These are phyloP conservation scores for Melanotus villosus DNA, from an alignment of 2,888 invertebrate species.

Conservation along the genomic window DNA sequence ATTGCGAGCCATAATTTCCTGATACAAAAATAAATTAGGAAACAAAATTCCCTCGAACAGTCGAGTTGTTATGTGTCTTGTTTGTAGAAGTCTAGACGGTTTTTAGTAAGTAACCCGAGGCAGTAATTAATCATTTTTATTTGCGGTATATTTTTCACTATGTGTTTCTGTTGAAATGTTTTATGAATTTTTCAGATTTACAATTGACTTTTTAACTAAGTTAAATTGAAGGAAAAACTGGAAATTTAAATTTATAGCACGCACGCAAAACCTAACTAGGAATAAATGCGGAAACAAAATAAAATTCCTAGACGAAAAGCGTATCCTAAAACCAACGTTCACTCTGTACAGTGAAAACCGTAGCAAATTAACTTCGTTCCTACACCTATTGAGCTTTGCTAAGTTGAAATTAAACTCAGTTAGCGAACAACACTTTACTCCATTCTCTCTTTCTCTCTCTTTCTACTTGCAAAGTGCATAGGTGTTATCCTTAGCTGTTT, in stretches of 20 bases:
- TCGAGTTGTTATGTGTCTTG: background rate
- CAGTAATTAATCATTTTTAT: slow-evolving; percentile 17
- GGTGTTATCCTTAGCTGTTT: background rate
- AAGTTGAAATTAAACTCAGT: slow-evolving; percentile 11
- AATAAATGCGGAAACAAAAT: background rate
- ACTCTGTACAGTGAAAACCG: slow-evolving; percentile 4
- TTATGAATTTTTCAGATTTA: background rate
- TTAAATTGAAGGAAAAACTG: no score
- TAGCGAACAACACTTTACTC: background rate
- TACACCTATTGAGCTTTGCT: slow-evolving; percentile 12
- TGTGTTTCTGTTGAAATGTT: background rate
- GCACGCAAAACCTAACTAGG: background rate
- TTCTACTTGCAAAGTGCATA: background rate
- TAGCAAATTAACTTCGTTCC: slow-evolving; percentile 22
- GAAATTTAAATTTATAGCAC: background rate
- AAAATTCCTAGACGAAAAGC: background rate
- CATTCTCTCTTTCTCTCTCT: background rate
- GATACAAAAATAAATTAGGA: background rate
- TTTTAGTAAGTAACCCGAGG: background rate
- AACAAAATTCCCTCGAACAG: background rate
- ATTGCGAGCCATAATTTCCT: background rate
- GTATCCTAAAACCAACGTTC: background rate
- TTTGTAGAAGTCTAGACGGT: background rate
- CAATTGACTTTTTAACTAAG: no score
- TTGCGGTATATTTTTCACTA: background rate